phyloP scores from a whole-genome alignment of 2,113 vertebrate species.

The Hemibagrus wyckioides region DNA sequence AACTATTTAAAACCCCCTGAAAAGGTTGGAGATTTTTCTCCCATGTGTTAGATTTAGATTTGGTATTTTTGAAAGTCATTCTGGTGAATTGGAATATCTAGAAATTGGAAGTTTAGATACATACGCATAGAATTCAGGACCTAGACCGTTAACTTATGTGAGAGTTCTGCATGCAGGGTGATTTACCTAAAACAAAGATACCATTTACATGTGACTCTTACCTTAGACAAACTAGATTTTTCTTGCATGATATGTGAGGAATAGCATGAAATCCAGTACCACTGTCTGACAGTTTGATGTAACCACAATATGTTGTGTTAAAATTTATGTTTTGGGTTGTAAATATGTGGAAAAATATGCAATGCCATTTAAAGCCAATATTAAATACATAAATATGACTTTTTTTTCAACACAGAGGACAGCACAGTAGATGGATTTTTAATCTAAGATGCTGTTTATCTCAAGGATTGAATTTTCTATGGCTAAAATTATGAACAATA shows the following conservation, averaged over 20 bases:
- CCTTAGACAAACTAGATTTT: background rate
- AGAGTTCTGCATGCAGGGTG: background rate
- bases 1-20: slow-evolving; percentile 8
- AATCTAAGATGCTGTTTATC: background rate
- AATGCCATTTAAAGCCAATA: background rate
- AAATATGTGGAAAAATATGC: background rate
- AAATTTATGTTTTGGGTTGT: background rate
- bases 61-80: background rate
- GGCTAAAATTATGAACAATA: background rate
- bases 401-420: background rate
- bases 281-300: background rate
- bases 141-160: background rate
- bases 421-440: background rate
- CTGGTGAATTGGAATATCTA: background rate
- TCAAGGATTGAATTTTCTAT: background rate
- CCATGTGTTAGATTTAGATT: background rate
- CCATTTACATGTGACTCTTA: background rate
- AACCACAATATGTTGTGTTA: background rate
- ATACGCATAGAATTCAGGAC: background rate
- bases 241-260: background rate
- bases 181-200: background rate
- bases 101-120: background rate
- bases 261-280: background rate
- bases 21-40: background rate
- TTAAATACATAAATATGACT: background rate